Conservation (phyloP, 2,888 invertebrate genomes). For the Leptinotarsa peninsularis region DNA sequence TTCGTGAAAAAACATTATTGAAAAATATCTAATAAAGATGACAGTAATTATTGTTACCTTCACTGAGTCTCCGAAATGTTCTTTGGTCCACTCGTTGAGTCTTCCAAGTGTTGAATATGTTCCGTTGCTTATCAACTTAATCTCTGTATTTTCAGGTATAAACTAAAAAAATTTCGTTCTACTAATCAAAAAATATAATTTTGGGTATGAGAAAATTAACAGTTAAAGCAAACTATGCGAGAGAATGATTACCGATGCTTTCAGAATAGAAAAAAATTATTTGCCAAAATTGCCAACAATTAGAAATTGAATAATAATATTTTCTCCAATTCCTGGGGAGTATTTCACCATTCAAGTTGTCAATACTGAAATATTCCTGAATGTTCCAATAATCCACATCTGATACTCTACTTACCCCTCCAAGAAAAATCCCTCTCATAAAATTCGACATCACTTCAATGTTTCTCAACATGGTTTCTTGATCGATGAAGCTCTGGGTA, state of each 20-base stretch:
- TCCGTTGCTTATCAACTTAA: constrained; percentile 14
- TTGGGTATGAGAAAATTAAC: no score
- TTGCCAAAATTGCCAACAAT: background rate
- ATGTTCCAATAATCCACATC: background rate
- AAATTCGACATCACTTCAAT: constrained; percentile 54
- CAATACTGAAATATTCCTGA: no score
- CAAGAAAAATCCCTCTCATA: constrained; percentile 53
- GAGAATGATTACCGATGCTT: no score
- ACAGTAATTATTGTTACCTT: constrained; percentile 40
- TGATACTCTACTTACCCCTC: constrained; percentile 52
- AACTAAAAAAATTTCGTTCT: constrained; percentile 9
- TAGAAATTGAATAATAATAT: background rate
- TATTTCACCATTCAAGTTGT: no score
- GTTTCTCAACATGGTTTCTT: constrained; percentile 51
- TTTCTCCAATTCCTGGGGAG: no score
- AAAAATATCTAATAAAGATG: no score
- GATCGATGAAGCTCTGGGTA: constrained; percentile 43
- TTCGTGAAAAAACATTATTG: no score
- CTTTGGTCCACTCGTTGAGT: constrained; percentile 53
- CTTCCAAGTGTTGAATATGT: constrained; percentile 42
- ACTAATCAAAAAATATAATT: no score
- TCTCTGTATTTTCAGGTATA: constrained; percentile 7
- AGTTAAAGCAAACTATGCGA: no score
- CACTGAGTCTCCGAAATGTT: constrained; percentile 49
- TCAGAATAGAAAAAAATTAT: no score